Evolutionary conservation across 2,888 invertebrate genomes (phyloP), one percentile per base, ranked within the genome.

Genomic region (Luffia ferchaultella): DNA sequence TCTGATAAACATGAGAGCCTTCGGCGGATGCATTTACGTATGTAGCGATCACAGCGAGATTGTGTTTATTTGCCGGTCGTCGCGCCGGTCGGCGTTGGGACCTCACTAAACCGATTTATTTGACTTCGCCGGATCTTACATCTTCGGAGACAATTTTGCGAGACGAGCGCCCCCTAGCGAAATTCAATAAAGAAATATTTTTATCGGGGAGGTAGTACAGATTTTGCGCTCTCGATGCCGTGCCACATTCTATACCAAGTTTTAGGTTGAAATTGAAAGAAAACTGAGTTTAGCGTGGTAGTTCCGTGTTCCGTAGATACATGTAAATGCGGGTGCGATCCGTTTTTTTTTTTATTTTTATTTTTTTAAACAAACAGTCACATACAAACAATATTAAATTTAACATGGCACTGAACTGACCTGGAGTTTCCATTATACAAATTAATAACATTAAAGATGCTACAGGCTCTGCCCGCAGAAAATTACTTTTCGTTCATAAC

Each of bases 11-110:
- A 30, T 30, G 30, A 3, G 30, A 30, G 12, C 30, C 30, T 3
- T 30, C 30, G 30, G 30, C 30, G 30, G 30, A 30, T 30, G 30
- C 30, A 30, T 30, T 30, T 30, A 30, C 30, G 30, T 30, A 12
- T 30, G 12, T 30, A 30, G 30, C 30, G 30, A 30, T 30, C 30
- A 30, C 5, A 30, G 30, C 12, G 30, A 30, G 30, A 30, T 30
- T 30, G 30, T 30, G 30, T 48, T 48, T 48, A 48, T 48, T 41
- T 48, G 41, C 16, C 43, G 43, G 16, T 42, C 43, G 43, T 30
- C 41, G 15, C 17, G 47, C 16, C 47, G 41, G 30, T 3, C 30
- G 30, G 30, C n/a, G n/a, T 3, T 12, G 30, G 30, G 30, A 12
- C 30, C 30, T 12, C 5, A 30, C 30, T 30, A 30, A 30, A 30